Evolutionary conservation across 2,888 invertebrate species (phyloP), one percentile per base, ranked within the genome.

Genomic region (Folsomia candida): DNA sequence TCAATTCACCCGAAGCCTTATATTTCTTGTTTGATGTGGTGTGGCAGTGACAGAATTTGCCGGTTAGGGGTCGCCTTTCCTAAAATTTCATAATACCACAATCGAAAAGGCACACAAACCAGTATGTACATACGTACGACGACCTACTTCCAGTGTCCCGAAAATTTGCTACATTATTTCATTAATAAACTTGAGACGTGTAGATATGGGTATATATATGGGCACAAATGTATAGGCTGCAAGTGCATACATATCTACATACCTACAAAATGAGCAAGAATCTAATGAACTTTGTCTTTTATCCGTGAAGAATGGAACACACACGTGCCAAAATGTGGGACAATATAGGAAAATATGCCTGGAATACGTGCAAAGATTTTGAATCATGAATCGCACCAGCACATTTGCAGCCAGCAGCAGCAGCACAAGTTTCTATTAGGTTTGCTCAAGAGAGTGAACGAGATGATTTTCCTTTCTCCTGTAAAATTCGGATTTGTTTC

Each of bases 241-340:
- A n/a, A n/a, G n/a, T n/a, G n/a, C n/a, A n/a, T n/a, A n/a, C n/a
- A n/a, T n/a, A n/a, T n/a, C n/a, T n/a, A n/a, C n/a, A n/a, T n/a
- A 18, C 6, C 18, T 20, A 14, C 18, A n/a, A 6, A 6, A 54
- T 54, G 18, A 54, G 54, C n/a, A 22, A 37, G 14, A 37, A 37
- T 9, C 37, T 37, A 37, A 37, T 37, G 37, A 37, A 37, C 37
- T 37, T 37, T 37, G 37, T 9, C 37, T 37, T 37, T 9, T 37
- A 14, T 4, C 14, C 6, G 37, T 37, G 18, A 29, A 64, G 54
- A 62, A 57, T 28, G 59, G 61, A 54, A 61, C 27, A 37, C 29
- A 47, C 68, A 62, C 68, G 68, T 68, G 68, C 61, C 62, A 60
- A 62, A 61, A 68, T 68, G 58, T 67, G 67, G 67, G 58, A 67